These are phyloP conservation scores for Daboia siamensis DNA, from an alignment of 2,113 vertebrate species.

Conservation along the genomic window DNA sequence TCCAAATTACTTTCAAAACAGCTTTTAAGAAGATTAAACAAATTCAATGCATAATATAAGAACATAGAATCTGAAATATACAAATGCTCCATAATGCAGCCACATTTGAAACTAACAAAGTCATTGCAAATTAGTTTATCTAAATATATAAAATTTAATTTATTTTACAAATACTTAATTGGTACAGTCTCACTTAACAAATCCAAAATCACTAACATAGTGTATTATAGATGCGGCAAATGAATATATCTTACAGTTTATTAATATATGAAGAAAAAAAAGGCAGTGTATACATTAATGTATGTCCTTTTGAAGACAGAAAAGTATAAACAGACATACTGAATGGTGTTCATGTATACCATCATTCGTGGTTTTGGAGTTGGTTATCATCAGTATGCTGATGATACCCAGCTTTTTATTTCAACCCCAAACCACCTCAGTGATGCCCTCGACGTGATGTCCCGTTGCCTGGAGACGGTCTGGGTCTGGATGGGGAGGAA, in stretches of 20 bases:
- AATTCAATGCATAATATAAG: not conserved
- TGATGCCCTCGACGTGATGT: too few relatives aligned
- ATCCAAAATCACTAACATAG: not conserved
- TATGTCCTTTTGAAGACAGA: not conserved
- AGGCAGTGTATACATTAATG: not conserved
- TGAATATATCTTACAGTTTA: not conserved
- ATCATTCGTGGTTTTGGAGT: too few relatives aligned
- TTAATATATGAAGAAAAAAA: not conserved
- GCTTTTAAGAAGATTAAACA: not conserved
- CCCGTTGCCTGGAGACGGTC: too few relatives aligned
- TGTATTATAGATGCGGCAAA: not conserved
- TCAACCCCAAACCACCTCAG: too few relatives aligned
- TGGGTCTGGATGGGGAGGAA: too few relatives aligned
- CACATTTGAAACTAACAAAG: not conserved
- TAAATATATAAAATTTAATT: not conserved
- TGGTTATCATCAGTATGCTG: too few relatives aligned
- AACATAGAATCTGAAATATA: not conserved
- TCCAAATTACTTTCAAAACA: not conserved
- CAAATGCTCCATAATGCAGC: not conserved
- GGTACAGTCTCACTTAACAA: not conserved
- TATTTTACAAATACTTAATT: not conserved
- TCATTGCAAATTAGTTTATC: not conserved
- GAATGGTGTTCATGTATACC: not conserved
- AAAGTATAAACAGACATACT: not conserved
- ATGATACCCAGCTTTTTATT: too few relatives aligned